Conservation (phyloP, 2,113 vertebrate genomes). For the Hypocryptadius cinnamomeus region DNA sequence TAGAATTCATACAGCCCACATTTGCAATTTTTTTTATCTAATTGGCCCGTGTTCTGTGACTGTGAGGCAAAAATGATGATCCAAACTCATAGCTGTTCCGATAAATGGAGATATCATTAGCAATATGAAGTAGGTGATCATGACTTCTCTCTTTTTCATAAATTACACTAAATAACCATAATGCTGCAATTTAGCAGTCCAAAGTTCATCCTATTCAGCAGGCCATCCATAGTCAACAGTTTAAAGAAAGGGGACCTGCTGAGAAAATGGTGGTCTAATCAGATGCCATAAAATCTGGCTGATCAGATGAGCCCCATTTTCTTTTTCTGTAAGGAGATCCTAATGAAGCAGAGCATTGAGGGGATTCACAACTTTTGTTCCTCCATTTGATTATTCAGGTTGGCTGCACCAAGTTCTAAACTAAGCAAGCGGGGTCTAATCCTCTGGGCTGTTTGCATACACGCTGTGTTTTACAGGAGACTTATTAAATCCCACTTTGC, state of each 20-base stretch:
- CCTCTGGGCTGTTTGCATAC: conserved; percentile 84
- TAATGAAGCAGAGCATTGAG: conserved; percentile 82
- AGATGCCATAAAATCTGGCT: conserved; percentile 91
- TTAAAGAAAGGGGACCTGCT: conserved; percentile 92
- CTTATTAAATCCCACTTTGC: conserved; percentile 69
- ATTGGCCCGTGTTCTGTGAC: conserved; percentile 59
- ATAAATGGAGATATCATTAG: conserved; percentile 81
- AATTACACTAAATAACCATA: conserved; percentile 99
- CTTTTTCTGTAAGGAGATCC: conserved; percentile 80
- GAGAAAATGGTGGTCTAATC: conserved; percentile 99
- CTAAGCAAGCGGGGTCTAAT: conserved; percentile 79
- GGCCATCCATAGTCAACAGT: conserved; percentile 96
- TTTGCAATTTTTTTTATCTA: conserved; percentile 31
- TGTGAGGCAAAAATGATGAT: conserved; percentile 57
- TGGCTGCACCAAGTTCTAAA: conserved; percentile 86
- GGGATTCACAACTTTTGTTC: conserved; percentile 79
- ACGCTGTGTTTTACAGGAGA: conserved; percentile 61
- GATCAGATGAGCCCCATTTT: conserved; percentile 85
- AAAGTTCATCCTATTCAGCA: conserved; percentile 90
- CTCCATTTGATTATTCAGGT: conserved; percentile 92
- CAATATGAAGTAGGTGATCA: conserved; percentile 77
- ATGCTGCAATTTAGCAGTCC: conserved; percentile 96
- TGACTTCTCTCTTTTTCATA: conserved; percentile 75
- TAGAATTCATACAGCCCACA: conserved; percentile 25
- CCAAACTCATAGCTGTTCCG: conserved; percentile 69